Evolutionary conservation across 2,888 invertebrate species (phyloP).

Genomic region (Cephus pygmeus): DNA sequence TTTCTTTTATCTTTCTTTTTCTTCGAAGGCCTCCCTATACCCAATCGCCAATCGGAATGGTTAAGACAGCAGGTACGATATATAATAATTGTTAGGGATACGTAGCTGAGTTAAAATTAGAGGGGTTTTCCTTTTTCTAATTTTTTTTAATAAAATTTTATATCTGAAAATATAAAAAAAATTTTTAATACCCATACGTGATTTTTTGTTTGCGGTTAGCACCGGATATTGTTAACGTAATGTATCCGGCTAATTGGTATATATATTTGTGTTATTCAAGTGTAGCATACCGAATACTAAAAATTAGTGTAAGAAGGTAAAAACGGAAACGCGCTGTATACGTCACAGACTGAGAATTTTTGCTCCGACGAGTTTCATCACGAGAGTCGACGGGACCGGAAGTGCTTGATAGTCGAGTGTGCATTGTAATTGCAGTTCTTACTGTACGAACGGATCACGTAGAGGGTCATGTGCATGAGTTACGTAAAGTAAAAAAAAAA

Average conservation of each 20-base stretch:
- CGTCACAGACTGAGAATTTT: background rate
- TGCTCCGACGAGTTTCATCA: background rate
- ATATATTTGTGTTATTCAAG: background rate
- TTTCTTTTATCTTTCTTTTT: background rate
- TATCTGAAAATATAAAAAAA: background rate
- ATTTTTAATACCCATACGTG: background rate
- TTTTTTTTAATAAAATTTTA: background rate
- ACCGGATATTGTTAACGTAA: background rate
- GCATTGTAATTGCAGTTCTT: background rate
- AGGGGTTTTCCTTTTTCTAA: background rate
- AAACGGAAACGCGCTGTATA: background rate
- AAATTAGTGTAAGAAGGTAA: background rate
- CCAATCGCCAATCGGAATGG: background rate
- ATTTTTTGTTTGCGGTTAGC: background rate
- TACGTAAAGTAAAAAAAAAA: background rate
- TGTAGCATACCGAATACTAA: background rate
- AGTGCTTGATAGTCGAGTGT: background rate
- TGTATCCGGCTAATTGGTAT: background rate
- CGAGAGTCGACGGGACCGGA: background rate
- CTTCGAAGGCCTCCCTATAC: background rate
- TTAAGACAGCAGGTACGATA: background rate
- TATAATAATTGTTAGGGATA: background rate
- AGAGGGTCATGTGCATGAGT: background rate
- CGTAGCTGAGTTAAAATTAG: background rate
- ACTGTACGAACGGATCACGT: background rate